Conservation (phyloP, 1,140 invertebrate species). For the Drosophila pachea region DNA sequence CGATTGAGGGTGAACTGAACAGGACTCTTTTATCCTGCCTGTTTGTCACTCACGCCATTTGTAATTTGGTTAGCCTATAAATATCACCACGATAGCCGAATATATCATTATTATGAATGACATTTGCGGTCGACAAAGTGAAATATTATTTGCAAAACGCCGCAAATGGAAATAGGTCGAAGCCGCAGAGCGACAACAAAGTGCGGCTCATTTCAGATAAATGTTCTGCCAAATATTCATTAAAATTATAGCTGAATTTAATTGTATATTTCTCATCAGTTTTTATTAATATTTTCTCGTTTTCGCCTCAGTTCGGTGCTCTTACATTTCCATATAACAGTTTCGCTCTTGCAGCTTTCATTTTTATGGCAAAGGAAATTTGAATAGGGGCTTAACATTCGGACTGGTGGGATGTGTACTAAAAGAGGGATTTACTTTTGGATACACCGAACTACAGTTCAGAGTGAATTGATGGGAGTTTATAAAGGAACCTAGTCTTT, state of each 20-base stretch:
- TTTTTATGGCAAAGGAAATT: constrained; percentile 1
- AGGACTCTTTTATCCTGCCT: not conserved
- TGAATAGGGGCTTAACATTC: not conserved
- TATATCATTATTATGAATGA: constrained; percentile 42
- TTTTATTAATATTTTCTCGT: not conserved
- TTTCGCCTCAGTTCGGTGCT: not conserved
- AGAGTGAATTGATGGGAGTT: not conserved
- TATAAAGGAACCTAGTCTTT: too few relatives aligned
- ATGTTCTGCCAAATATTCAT: not conserved
- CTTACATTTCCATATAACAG: constrained; percentile 12
- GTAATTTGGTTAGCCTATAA: constrained; percentile 57
- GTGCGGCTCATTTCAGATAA: not conserved
- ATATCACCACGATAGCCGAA: constrained; percentile 30
- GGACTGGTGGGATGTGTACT: too few relatives aligned
- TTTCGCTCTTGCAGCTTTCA: not conserved
- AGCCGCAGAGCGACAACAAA: not conserved
- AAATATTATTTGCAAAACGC: constrained; percentile 32
- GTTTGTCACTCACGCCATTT: constrained; percentile 47
- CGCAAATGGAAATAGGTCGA: constrained; percentile 15
- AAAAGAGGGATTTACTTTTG: too few relatives aligned
- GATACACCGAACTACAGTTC: not conserved
- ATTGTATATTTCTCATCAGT: not conserved
- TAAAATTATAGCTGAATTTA: constrained; percentile 1
- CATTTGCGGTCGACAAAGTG: constrained; percentile 45
- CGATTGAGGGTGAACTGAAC: not conserved